These are phyloP conservation scores for Corydoras maculifer DNA, from an alignment of 2,113 vertebrate genomes.

Conservation along the genomic window DNA sequence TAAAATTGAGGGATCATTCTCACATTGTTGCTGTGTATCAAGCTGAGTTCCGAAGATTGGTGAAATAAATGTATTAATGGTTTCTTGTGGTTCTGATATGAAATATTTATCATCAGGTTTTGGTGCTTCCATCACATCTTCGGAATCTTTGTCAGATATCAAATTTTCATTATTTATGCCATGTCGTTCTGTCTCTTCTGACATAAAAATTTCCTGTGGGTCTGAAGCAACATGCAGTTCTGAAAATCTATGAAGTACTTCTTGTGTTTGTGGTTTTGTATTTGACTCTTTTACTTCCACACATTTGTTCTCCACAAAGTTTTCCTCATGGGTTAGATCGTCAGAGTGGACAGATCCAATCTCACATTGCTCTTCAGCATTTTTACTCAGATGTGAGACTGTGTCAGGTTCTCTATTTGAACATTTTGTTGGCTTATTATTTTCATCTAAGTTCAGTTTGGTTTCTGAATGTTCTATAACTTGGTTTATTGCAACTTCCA, in stretches of 20 bases:
- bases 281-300: background rate
- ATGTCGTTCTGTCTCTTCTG: background rate
- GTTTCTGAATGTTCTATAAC: background rate
- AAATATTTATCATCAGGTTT: background rate
- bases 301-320: background rate
- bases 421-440: background rate
- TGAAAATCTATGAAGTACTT: background rate
- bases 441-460: background rate
- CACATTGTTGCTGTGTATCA: background rate
- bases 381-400: background rate
- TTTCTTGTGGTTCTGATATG: constrained; percentile 23
- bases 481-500: background rate
- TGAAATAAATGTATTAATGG: background rate
- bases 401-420: background rate
- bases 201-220: background rate
- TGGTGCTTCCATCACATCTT: constrained; percentile 1
- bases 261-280: background rate
- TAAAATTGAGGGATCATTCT: constrained; percentile 7
- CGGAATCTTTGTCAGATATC: constrained; percentile 5
- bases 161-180: background rate
- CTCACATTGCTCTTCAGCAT: background rate
- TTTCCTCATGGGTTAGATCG: background rate
- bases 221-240: background rate
- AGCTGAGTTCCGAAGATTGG: constrained; percentile 15
- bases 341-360: constrained; percentile 2